phyloP scores from a whole-genome alignment of 2,113 vertebrate genomes.

The Perccottus glenii region DNA sequence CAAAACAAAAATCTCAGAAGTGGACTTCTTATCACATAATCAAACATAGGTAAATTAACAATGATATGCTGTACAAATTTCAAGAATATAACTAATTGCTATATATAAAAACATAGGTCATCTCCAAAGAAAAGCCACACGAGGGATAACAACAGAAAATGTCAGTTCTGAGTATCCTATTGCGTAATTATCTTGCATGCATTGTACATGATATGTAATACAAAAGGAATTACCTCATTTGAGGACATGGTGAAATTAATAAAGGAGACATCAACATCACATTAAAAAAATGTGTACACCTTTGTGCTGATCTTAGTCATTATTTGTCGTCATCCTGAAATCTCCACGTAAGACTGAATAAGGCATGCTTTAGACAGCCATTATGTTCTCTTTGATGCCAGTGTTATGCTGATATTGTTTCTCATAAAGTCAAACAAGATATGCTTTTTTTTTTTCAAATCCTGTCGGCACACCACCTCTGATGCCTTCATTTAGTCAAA shows the following conservation, averaged over 20 bases:
- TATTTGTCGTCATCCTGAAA: slow-evolving; percentile 83
- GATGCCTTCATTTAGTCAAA: slow-evolving; percentile 73
- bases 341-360: slow-evolving; percentile 92
- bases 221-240: slow-evolving; percentile 75
- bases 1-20: slow-evolving; percentile 76
- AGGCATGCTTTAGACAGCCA: slow-evolving; percentile 98
- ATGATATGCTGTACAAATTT: slow-evolving; percentile 83
- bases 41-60: slow-evolving; percentile 66
- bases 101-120: slow-evolving; percentile 67
- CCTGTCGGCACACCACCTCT: slow-evolving; percentile 65
- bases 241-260: slow-evolving; percentile 75
- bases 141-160: slow-evolving; percentile 78
- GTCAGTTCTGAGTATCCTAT: slow-evolving; percentile 80
- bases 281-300: slow-evolving; percentile 91
- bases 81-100: slow-evolving; percentile 64
- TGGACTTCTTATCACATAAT: slow-evolving; percentile 65
- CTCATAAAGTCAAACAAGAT: slow-evolving; percentile 78
- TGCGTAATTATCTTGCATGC: slow-evolving; percentile 83
- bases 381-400: slow-evolving; percentile 86
- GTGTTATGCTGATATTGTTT: slow-evolving; percentile 81
- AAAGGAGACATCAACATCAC: slow-evolving; percentile 91
- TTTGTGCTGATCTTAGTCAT: slow-evolving; percentile 83
- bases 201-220: slow-evolving; percentile 82
- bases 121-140: slow-evolving; percentile 77
- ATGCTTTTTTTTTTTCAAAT: slow-evolving; percentile 70